Conservation (phyloP, 1,140 invertebrate genomes). For the Cheumatopsyche charites region DNA sequence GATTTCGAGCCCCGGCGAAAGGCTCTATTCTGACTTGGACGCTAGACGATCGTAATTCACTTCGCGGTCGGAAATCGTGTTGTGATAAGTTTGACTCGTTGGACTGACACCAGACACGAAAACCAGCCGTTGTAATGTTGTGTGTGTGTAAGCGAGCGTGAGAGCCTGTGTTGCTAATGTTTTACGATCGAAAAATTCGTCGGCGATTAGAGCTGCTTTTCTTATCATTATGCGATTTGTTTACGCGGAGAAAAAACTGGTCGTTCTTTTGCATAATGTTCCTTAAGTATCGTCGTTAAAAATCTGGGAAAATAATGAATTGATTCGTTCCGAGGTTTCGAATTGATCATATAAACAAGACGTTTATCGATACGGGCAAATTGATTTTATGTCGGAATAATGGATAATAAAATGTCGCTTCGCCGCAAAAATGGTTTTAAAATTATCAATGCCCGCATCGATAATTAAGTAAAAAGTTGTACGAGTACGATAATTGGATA, state of each 20-base stretch:
- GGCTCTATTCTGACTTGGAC: not conserved
- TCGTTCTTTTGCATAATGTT: no score
- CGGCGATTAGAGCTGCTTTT: not conserved
- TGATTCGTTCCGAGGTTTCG: no score
- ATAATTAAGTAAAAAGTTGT: not conserved
- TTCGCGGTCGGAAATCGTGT: conserved; percentile 15
- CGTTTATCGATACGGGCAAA: no score
- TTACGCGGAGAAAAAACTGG: no score
- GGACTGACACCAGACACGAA: conserved; percentile 19
- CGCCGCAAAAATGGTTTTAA: not conserved
- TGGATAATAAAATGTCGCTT: not conserved
- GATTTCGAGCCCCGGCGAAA: conserved; percentile 9
- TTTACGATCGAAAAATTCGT: not conserved
- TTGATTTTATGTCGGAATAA: not conserved
- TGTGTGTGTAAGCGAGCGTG: conserved; percentile 22
- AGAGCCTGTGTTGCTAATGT: conserved; percentile 15
- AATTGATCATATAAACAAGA: no score
- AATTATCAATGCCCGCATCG: conserved; percentile 21
- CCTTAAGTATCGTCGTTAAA: no score
- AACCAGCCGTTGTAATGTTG: not conserved
- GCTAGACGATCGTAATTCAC: not conserved
- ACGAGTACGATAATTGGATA: not conserved
- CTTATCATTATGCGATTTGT: conserved; percentile 2
- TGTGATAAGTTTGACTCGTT: conserved; percentile 22
- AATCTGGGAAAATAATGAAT: no score